A percentile compares a stretch with the other conserved stretches of the same genome.
Conservation (phyloP, 2,888 invertebrate genomes). For the Perithous albicinctus region DNA sequence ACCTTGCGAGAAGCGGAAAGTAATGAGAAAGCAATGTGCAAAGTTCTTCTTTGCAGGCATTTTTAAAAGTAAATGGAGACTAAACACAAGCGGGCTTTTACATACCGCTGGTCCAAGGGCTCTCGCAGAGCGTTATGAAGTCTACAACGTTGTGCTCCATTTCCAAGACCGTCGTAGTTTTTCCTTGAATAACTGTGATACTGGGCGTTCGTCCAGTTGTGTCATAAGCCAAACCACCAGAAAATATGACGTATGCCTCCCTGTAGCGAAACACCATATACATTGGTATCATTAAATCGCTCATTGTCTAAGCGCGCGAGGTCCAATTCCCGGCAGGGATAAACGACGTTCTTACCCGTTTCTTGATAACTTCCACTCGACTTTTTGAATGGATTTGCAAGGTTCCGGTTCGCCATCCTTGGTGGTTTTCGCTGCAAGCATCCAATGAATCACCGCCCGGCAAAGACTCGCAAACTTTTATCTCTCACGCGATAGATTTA, state of each 20-base stretch:
- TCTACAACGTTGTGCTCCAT: constrained; percentile 99
- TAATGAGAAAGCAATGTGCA: no score
- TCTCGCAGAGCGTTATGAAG: constrained; percentile 98
- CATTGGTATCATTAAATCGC: constrained; percentile 16
- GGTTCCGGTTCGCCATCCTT: constrained; percentile 97
- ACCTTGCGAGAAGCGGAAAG: no score
- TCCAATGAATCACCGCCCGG: constrained; percentile 66
- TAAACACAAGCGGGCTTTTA: not conserved
- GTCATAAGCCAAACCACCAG: constrained; percentile 97
- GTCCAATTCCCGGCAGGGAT: not conserved
- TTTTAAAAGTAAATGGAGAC: not conserved
- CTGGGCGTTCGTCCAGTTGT: constrained; percentile 95
- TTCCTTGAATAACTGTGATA: constrained; percentile 98
- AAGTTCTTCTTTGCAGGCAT: no score
- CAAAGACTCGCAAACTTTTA: constrained; percentile 56
- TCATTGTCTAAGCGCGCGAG: not conserved
- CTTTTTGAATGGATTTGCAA: constrained; percentile 97
- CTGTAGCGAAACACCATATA: constrained; percentile 85
- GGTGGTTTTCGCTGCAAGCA: constrained; percentile 92
- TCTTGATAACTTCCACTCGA: constrained; percentile 96
- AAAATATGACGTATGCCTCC: constrained; percentile 98
- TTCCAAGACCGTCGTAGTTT: constrained; percentile 98
- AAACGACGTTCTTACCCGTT: constrained; percentile 88
- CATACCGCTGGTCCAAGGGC: constrained; percentile 96
- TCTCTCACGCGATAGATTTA: constrained; percentile 53